Conservation (phyloP, 2,113 vertebrate genomes). For the Pholis gunnellus region DNA sequence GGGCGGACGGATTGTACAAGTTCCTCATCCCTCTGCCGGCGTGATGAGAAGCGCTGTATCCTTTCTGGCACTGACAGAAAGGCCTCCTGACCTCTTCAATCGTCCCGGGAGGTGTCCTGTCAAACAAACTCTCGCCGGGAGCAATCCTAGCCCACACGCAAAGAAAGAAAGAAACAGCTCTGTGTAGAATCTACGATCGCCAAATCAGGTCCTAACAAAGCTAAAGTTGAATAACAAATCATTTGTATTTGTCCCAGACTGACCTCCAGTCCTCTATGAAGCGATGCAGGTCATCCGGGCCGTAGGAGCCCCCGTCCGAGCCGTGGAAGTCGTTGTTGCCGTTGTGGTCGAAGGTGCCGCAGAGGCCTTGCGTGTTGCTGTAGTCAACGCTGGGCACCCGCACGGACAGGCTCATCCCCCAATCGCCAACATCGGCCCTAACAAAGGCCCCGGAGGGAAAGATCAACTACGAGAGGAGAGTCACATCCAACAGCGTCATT, state of each 20-base stretch:
- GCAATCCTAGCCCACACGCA: slow-evolving; percentile 78
- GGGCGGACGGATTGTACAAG: slow-evolving; percentile 54
- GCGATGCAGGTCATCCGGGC: slow-evolving; percentile 56
- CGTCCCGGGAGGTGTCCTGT: slow-evolving; percentile 69
- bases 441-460: slow-evolving; percentile 87
- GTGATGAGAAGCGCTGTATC: slow-evolving; percentile 47
- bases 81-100: slow-evolving; percentile 63
- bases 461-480: slow-evolving; percentile 76
- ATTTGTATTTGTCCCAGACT: neutral
- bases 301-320: slow-evolving; percentile 47
- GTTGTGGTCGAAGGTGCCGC: slow-evolving; percentile 83
- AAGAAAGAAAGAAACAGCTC: neutral
- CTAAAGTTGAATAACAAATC: neutral
- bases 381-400: slow-evolving; percentile 80
- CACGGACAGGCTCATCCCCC: slow-evolving; percentile 85
- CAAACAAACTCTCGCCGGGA: slow-evolving; percentile 86
- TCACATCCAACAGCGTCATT: slow-evolving; percentile 37
- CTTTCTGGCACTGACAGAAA: slow-evolving; percentile 82
- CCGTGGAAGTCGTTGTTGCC: slow-evolving; percentile 82
- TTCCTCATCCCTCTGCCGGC: slow-evolving; percentile 14
- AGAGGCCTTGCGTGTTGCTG: slow-evolving; percentile 81
- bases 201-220: neutral
- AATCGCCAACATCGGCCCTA: slow-evolving; percentile 77
- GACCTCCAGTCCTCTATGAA: slow-evolving; percentile 86
- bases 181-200: neutral